Base-by-base conservation (phyloP, 1,140 invertebrate genomes). In the Whitmania pigra region DNA sequence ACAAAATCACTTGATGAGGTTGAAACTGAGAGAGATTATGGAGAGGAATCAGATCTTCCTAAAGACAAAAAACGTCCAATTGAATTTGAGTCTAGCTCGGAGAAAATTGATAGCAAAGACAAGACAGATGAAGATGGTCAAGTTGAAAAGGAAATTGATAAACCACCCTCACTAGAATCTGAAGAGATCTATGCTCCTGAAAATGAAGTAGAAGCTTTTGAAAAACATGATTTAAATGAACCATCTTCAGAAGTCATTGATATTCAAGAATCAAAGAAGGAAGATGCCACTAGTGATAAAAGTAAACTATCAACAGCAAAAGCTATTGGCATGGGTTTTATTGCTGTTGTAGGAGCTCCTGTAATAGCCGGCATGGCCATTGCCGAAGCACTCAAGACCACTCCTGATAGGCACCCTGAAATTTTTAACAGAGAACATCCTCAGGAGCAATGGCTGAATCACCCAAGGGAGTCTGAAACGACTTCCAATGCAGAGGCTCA, bases 271-370 rank as follows among this genome's bases (percentile, higher is more conserved):
- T 13, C 57, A n/a, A 63, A 63, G 18, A 22, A 63, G 29, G 57
- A 63, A 31, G 57, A 17, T 63, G 57, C 9, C 13, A 43, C 27
- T 22, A 25, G 15, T 36, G 25, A 27, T 11, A 68, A 53, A n/a
- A 31, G 53, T 70, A 43, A 70, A 53, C 22, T 70, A 22, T 70
- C 69, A 22, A 70, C 69, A 53, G 69, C 69, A 9, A 70, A 70
- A 25, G 69, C 69, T 20, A 70, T 70, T 2, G 69, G 69, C 29
- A 27, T 70, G 40, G 69, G 69, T 53, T 53, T 70, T 11, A 36
- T 70, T 49, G 69, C 69, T 20, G 69, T 70, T n/a, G 69, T 70
- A 13, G 69, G 69, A 13, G 69, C 69, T n/a, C 69, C 69, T 25
- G 36, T 70, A 20, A 22, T 53, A 53, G 69, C 69, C 18, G 69